Evolutionary conservation across 2,797 vertebrate species (phyloP).

Genomic region (Chaenodraco wilsoni): DNA sequence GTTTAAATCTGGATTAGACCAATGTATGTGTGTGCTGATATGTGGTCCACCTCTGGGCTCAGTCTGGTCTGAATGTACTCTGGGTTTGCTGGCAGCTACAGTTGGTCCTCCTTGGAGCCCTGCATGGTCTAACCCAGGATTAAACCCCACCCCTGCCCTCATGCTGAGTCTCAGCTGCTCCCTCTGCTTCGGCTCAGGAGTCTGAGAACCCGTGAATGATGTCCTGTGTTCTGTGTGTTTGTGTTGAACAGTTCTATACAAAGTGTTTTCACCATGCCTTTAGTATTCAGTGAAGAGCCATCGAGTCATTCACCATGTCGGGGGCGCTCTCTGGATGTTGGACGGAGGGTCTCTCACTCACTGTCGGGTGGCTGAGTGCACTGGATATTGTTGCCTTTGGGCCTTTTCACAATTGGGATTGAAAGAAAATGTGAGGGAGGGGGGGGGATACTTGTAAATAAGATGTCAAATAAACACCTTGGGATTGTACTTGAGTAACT

Average conservation of each 20-base stretch:
- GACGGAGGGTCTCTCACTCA: constrained; percentile 13
- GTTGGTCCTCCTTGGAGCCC: background rate
- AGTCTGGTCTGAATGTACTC: background rate
- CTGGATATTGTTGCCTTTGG: constrained; percentile 41
- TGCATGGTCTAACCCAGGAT: background rate
- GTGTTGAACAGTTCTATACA: constrained; percentile 32
- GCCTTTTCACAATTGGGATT: constrained; percentile 56
- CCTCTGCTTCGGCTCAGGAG: background rate
- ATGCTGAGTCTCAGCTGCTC: background rate
- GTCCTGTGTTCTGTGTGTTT: constrained; percentile 24
- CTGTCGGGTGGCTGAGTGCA: constrained; percentile 17
- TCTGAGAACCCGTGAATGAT: constrained; percentile 14
- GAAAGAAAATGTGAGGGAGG: constrained; percentile 52
- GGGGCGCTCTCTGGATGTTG: constrained; percentile 17
- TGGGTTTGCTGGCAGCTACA: background rate
- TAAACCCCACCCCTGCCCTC: background rate
- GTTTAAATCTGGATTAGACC: background rate
- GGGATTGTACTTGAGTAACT: constrained; percentile 67
- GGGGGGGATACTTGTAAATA: constrained; percentile 73
- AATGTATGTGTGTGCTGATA: background rate
- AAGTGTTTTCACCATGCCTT: constrained; percentile 42
- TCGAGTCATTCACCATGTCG: constrained; percentile 12
- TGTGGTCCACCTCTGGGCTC: background rate
- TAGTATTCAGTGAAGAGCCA: constrained; percentile 36
- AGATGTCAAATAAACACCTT: constrained; percentile 79